These are phyloP conservation scores for Parambassis ranga DNA, from an alignment of 2,797 vertebrate genomes.

Conservation along the genomic window DNA sequence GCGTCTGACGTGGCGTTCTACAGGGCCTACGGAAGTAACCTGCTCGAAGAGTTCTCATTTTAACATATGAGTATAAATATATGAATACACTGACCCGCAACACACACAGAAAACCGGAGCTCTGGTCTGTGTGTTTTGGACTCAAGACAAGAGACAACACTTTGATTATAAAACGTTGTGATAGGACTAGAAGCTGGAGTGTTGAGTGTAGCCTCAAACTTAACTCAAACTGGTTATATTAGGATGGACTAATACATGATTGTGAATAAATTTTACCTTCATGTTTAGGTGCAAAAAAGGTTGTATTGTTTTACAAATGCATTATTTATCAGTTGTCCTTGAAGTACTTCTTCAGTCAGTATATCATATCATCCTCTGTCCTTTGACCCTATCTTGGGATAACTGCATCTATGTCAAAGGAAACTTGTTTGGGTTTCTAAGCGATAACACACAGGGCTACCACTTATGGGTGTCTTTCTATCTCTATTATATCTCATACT, in stretches of 20 bases:
- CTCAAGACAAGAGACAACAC: not conserved
- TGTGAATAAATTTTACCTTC: too few relatives aligned
- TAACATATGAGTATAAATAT: not conserved
- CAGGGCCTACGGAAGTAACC: constrained; percentile 60
- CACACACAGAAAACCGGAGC: not conserved
- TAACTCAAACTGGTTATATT: too few relatives aligned
- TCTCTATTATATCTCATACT: too few relatives aligned
- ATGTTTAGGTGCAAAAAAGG: not conserved
- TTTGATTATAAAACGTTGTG: not conserved
- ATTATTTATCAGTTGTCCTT: too few relatives aligned
- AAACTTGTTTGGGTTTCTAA: too few relatives aligned
- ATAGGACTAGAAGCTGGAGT: not conserved
- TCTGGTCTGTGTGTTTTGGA: not conserved
- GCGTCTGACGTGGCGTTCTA: constrained; percentile 78
- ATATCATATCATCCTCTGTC: not conserved
- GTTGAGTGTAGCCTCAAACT: not conserved
- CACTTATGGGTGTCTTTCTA: too few relatives aligned
- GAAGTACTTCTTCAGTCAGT: not conserved
- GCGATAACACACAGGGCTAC: too few relatives aligned
- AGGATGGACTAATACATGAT: too few relatives aligned
- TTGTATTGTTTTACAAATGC: too few relatives aligned
- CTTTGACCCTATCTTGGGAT: not conserved
- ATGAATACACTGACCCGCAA: not conserved
- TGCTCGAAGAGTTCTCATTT: not conserved
- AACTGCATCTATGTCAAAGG: too few relatives aligned